These are phyloP conservation scores for Macrobrachium rosenbergii DNA, from an alignment of 1,140 invertebrate genomes.

Conservation along the genomic window DNA sequence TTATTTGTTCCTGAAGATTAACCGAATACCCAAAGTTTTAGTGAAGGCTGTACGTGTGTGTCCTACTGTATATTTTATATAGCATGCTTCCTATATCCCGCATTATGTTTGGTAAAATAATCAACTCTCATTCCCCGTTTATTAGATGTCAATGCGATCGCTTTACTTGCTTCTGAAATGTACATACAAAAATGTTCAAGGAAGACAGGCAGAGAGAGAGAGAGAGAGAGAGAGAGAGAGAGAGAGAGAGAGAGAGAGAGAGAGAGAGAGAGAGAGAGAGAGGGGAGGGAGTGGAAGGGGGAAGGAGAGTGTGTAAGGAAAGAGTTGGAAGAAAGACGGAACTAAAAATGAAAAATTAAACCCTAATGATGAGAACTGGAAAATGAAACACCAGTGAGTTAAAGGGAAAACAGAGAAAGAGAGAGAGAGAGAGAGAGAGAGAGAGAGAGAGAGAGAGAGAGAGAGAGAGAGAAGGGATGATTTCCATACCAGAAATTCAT, in stretches of 20 bases:
- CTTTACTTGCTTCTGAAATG: too few relatives aligned
- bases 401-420: not conserved
- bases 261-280: not conserved
- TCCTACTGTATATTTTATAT: too few relatives aligned
- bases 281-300: not conserved
- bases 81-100: too few relatives aligned
- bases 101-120: too few relatives aligned
- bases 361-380: not conserved
- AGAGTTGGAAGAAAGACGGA: not conserved
- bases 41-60: too few relatives aligned
- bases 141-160: too few relatives aligned
- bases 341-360: not conserved
- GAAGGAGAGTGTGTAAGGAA: not conserved
- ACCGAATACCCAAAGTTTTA: too few relatives aligned
- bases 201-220: not conserved
- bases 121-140: too few relatives aligned
- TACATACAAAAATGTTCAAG: too few relatives aligned
- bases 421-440: conserved; percentile 2
- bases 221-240: not conserved
- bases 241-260: not conserved
- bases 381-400: not conserved
- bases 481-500: not conserved
- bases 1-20: too few relatives aligned
- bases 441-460: not conserved
- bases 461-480: not conserved